A percentile compares a stretch with the other conserved stretches of the same genome.
phyloP scores from a whole-genome alignment of 2,113 vertebrate genomes.

The Urocitellus parryii region DNA sequence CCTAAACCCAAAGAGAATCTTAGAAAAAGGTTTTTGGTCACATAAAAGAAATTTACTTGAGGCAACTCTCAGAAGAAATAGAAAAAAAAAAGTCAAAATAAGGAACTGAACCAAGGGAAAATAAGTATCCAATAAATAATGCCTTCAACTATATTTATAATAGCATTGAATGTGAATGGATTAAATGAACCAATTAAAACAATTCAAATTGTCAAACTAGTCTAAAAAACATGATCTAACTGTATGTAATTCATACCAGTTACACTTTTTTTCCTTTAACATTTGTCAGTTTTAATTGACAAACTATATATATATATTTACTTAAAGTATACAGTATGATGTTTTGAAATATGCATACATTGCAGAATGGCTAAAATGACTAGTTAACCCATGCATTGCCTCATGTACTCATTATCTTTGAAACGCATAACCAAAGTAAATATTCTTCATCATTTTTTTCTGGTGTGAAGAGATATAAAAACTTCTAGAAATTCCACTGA shows the following conservation, averaged over 20 bases:
- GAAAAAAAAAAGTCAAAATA: background rate
- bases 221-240: background rate
- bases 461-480: background rate
- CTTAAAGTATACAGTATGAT: background rate
- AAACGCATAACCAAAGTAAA: background rate
- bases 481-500: slow-evolving; percentile 7
- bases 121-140: background rate
- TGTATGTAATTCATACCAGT: background rate
- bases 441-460: background rate
- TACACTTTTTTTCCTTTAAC: background rate
- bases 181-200: background rate
- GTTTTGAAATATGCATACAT: background rate
- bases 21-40: background rate
- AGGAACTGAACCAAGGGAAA: background rate
- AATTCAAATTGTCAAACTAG: background rate
- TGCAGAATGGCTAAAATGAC: background rate
- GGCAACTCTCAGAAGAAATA: background rate
- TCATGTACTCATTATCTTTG: background rate
- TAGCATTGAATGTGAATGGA: background rate
- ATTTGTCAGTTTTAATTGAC: background rate
- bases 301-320: background rate
- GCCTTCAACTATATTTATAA: background rate
- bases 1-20: background rate
- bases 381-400: background rate
- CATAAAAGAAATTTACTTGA: background rate